phyloP scores from a whole-genome alignment of 2,113 vertebrate species.

The Clarias gariepinus region DNA sequence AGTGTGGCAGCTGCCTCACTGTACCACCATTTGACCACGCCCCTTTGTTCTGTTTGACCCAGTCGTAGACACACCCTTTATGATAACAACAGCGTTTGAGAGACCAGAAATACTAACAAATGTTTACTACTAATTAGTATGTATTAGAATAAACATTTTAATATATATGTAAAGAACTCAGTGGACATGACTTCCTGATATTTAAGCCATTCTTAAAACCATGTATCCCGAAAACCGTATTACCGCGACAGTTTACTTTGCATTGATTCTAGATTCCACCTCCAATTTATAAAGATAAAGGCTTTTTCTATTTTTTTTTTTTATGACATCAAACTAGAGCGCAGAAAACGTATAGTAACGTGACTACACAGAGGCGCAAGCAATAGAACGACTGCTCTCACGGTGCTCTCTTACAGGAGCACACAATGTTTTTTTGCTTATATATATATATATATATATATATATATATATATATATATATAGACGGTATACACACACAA shows the following conservation, averaged over 20 bases:
- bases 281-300: background rate
- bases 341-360: slow-evolving; percentile 27
- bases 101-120: background rate
- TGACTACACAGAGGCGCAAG: background rate
- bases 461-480: too few species aligned
- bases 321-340: background rate
- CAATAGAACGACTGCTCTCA: too few species aligned
- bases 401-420: too few species aligned
- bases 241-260: background rate
- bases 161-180: too few species aligned
- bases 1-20: background rate
- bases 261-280: background rate
- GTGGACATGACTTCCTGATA: background rate
- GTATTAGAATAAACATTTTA: too few species aligned
- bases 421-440: too few species aligned
- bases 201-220: background rate
- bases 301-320: background rate
- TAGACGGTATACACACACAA: background rate
- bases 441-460: too few species aligned
- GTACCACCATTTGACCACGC: background rate
- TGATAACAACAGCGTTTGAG: background rate
- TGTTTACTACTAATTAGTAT: background rate
- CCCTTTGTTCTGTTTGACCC: background rate
- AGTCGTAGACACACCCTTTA: background rate
- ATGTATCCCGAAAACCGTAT: background rate